These are phyloP conservation scores for Hypanus sabinus DNA, from an alignment of 2,113 vertebrate genomes.

Conservation along the genomic window DNA sequence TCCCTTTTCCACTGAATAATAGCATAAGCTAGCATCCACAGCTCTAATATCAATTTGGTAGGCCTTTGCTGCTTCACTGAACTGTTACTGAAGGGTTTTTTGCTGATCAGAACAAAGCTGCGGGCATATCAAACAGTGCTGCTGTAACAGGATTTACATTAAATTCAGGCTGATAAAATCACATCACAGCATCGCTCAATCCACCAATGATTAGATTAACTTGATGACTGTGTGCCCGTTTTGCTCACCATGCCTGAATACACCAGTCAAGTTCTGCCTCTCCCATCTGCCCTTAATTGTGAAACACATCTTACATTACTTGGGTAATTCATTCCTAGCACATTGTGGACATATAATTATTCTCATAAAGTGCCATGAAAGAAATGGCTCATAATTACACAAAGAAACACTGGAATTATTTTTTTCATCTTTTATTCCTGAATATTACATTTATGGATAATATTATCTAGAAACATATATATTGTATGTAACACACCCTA, in stretches of 20 bases:
- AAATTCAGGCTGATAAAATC: conserved; percentile 59
- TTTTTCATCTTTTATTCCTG: background rate
- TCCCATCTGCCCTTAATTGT: conserved; percentile 42
- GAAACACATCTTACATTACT: conserved; percentile 41
- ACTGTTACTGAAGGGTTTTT: conserved; percentile 62
- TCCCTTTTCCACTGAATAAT: conserved; percentile 48
- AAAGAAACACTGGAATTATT: conserved; percentile 18
- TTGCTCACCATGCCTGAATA: conserved; percentile 46
- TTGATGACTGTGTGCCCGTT: conserved; percentile 42
- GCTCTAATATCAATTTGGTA: conserved; percentile 68
- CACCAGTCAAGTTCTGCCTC: conserved; percentile 46
- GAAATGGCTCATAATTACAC: conserved; percentile 7
- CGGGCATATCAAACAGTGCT: conserved; percentile 63
- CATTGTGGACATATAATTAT: conserved; percentile 3
- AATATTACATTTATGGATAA: background rate
- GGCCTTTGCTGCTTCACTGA: conserved; percentile 66
- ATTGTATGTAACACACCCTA: background rate
- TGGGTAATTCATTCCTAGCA: conserved; percentile 42
- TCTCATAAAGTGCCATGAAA: conserved; percentile 2
- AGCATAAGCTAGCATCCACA: conserved; percentile 59
- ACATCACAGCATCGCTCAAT: conserved; percentile 55
- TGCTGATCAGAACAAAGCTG: conserved; percentile 60
- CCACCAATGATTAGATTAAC: conserved; percentile 51
- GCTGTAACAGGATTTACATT: conserved; percentile 64
- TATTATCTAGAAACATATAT: background rate